Base-by-base conservation (phyloP, 2,797 vertebrate genomes). In the Lacerta agilis region DNA sequence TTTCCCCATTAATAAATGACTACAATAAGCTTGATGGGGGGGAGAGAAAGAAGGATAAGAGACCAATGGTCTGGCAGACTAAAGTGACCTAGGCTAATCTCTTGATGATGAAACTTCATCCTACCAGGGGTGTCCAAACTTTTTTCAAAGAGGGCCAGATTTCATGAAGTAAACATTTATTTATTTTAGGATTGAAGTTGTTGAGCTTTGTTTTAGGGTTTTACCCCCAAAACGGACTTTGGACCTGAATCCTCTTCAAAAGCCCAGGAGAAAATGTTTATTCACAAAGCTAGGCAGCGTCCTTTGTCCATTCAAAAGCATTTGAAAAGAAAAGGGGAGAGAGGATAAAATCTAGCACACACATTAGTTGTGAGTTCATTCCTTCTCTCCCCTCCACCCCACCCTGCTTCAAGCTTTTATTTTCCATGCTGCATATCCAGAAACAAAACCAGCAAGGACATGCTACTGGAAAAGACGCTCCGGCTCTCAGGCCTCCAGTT, bases 401-500 rank as follows among this genome's bases (percentile, higher is more conserved):
- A 90, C 71, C 43, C 0, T 0, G 15, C 27, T 43, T 41, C 25
- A 43, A 89, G 3, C 0, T n/a, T 64, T 85, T 82, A 36, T 0
- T 90, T 94, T 92, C 71, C 69, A n/a, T 4, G 27, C 27, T 76
- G 27, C 11, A 18, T 85, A 77, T 88, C 85, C 75, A 33, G 77
- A 88, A 80, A 90, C 79, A 49, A 94, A 94, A 81, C 45, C 29
- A 45, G 83, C 82, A 61, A 94, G 13, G 72, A 83, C 86, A 90
- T 81, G 79, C 90, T 93, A 61, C 86, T 90, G 86, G 85, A 93
- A 93, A 93, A 64, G 0, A 0, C 87, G 86, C 78, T 49, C 93
- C 90, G 25, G 79, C 49, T 87, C 17, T 38, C 55, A 85, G 82
- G 18, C 87, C 94, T 94, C 79, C 90, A 78, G 82, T 78, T 88